A percentile compares a stretch with the other conserved stretches of the same genome.
These are phyloP conservation scores for Volucella inflata DNA, from an alignment of 2,888 invertebrate species.

Conservation along the genomic window DNA sequence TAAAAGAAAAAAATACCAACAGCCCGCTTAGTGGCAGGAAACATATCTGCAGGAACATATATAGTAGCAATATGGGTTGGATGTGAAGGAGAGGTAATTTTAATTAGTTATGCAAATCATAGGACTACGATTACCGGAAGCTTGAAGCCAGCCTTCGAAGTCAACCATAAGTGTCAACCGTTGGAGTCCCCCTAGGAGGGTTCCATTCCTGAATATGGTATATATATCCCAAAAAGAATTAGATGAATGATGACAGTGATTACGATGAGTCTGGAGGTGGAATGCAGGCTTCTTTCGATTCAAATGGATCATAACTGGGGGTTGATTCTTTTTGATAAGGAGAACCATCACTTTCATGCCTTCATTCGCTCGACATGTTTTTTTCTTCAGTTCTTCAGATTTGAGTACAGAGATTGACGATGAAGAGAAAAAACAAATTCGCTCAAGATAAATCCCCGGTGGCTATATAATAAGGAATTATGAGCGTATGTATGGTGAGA, in stretches of 20 bases:
- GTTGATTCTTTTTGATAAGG: not conserved
- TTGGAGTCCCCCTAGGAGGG: not conserved
- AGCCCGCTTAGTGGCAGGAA: not conserved
- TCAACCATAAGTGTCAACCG: too few relatives aligned
- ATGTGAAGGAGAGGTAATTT: constrained; percentile 29
- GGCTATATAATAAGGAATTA: constrained; percentile 15
- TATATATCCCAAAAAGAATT: constrained; percentile 22
- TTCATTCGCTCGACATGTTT: too few relatives aligned
- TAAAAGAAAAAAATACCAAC: constrained; percentile 2
- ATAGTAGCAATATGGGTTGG: not conserved
- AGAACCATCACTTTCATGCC: too few relatives aligned
- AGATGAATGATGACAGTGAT: constrained; percentile 35
- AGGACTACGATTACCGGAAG: constrained; percentile 16
- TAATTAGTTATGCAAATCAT: constrained; percentile 69
- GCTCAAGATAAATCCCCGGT: constrained; percentile 7
- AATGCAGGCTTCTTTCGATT: too few relatives aligned
- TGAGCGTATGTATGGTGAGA: not conserved
- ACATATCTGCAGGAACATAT: not conserved
- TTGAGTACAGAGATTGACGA: too few relatives aligned
- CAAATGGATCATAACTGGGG: not conserved
- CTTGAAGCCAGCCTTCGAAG: constrained; percentile 25
- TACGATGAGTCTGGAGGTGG: not conserved
- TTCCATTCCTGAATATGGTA: not conserved
- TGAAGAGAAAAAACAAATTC: not conserved
- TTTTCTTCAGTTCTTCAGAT: too few relatives aligned